These are phyloP conservation scores for Furcifer pardalis DNA, from an alignment of 2,797 vertebrate species.

Conservation along the genomic window DNA sequence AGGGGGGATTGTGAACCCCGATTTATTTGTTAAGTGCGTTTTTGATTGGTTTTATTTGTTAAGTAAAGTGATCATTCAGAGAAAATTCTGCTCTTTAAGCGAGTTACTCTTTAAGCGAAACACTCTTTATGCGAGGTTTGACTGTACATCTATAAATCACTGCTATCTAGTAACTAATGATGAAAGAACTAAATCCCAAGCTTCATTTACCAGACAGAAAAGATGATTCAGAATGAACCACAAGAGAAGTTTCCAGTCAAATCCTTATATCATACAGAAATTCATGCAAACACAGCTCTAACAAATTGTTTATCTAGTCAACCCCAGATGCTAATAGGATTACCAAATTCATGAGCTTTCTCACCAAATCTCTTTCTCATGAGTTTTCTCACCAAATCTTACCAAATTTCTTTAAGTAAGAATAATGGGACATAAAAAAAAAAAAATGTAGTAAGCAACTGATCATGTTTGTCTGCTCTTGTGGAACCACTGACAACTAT, in stretches of 20 bases:
- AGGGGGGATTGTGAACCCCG: too few species aligned
- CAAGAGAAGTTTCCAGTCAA: conserved; percentile 16
- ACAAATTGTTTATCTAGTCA: background rate
- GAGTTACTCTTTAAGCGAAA: too few species aligned
- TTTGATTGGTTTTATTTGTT: too few species aligned
- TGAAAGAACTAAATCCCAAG: background rate
- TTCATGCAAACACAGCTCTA: conserved; percentile 3
- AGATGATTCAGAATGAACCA: conserved; percentile 38
- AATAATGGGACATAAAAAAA: background rate
- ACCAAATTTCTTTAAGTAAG: background rate
- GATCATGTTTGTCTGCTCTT: background rate
- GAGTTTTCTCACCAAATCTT: background rate
- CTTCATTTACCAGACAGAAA: conserved; percentile 25
- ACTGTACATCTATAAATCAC: background rate
- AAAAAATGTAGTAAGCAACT: background rate
- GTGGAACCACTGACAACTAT: background rate
- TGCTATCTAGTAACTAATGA: background rate
- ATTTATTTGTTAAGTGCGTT: too few species aligned
- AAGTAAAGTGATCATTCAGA: too few species aligned
- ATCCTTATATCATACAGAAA: conserved; percentile 11
- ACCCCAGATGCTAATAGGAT: conserved; percentile 5
- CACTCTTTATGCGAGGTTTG: too few species aligned
- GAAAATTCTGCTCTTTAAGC: too few species aligned
- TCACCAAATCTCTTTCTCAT: background rate
- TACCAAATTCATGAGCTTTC: background rate